Evolutionary conservation across 1,140 invertebrate genomes (phyloP).

Genomic region (Rhagoletis pomonella): DNA sequence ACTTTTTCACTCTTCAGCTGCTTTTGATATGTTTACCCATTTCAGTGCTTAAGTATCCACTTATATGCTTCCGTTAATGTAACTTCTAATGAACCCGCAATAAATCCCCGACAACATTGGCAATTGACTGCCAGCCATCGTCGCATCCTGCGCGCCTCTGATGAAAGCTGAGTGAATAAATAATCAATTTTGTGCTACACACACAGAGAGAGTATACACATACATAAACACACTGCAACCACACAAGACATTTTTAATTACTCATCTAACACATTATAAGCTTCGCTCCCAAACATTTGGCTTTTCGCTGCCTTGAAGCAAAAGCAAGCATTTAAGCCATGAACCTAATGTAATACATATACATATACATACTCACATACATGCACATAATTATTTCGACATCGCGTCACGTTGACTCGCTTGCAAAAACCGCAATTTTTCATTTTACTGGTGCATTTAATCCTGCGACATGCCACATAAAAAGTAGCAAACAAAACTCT

Average conservation of each 20-base stretch:
- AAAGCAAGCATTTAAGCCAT: background rate
- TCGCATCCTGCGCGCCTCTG: background rate
- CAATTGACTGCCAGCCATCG: background rate
- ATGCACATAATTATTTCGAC: background rate
- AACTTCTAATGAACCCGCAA: background rate
- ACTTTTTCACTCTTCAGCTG: background rate
- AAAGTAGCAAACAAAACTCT: background rate
- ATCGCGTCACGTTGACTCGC: slow-evolving; percentile 26
- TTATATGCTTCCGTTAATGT: background rate
- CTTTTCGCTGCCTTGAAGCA: background rate
- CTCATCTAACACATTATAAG: background rate
- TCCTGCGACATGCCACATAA: slow-evolving; percentile 34
- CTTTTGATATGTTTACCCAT: slow-evolving; percentile 39
- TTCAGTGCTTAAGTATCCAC: slow-evolving; percentile 16
- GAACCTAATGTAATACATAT: background rate
- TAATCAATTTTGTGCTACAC: slow-evolving; percentile 23
- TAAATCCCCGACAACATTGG: background rate
- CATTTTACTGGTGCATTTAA: slow-evolving; percentile 33
- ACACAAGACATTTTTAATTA: slow-evolving; percentile 30
- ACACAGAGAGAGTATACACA: background rate
- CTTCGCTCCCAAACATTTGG: background rate
- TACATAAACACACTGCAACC: background rate
- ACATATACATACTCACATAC: background rate
- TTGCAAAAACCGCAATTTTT: slow-evolving; percentile 46
- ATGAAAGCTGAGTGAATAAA: slow-evolving; percentile 45